These are phyloP conservation scores for Diabrotica virgifera DNA, from an alignment of 1,140 invertebrate genomes.

Conservation along the genomic window DNA sequence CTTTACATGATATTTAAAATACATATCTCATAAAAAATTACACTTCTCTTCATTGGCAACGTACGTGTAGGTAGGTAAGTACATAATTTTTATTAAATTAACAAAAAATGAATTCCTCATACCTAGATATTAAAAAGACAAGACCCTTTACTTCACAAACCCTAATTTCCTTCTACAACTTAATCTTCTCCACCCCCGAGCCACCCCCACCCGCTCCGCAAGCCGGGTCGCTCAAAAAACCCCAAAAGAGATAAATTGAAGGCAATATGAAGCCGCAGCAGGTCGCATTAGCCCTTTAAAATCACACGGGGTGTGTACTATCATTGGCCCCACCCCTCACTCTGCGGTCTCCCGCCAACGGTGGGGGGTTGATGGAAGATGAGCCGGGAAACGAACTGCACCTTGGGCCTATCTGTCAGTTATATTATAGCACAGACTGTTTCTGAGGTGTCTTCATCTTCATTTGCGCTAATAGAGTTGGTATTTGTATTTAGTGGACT, in stretches of 20 bases:
- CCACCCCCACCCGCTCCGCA: too few relatives aligned
- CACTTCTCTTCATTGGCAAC: too few relatives aligned
- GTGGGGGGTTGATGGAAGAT: constrained; percentile 37
- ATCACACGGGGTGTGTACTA: constrained; percentile 30
- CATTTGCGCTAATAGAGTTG: constrained; percentile 33
- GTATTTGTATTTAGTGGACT: neutral
- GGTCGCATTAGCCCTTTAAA: neutral
- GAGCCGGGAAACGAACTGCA: constrained; percentile 37
- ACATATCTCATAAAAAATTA: too few relatives aligned
- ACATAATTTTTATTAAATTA: too few relatives aligned
- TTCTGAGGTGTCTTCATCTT: constrained; percentile 29
- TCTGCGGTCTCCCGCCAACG: constrained; percentile 18
- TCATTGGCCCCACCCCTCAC: constrained; percentile 30
- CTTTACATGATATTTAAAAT: too few relatives aligned
- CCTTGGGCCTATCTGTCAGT: constrained; percentile 34
- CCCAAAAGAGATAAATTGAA: neutral
- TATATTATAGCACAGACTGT: constrained; percentile 35
- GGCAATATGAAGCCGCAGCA: neutral
- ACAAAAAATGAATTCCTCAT: too few relatives aligned
- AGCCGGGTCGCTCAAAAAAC: neutral
- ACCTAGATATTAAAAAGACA: too few relatives aligned
- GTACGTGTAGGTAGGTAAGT: too few relatives aligned
- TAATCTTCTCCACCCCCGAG: too few relatives aligned
- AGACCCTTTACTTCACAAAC: too few relatives aligned
- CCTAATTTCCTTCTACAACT: too few relatives aligned